phyloP scores from a whole-genome alignment of 2,113 vertebrate genomes.

The Copsychus sechellarum region DNA sequence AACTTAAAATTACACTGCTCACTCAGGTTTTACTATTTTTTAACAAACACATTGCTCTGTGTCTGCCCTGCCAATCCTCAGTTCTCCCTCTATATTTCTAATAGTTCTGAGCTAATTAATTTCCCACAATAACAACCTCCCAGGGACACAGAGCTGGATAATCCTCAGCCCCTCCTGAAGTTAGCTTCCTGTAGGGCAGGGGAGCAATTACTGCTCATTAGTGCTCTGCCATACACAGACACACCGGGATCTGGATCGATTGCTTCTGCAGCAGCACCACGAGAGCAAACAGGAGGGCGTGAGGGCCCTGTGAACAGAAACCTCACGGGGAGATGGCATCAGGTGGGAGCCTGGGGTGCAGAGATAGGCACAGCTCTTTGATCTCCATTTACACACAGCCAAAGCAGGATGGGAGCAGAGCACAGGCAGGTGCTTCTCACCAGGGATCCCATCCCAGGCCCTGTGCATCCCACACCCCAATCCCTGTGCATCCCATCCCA shows the following conservation, averaged over 20 bases:
- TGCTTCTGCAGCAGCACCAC: neutral
- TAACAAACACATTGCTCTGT: constrained; percentile 17
- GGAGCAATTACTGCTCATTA: constrained; percentile 69
- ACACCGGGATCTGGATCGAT: neutral
- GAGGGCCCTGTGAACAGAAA: neutral
- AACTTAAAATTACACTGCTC: neutral
- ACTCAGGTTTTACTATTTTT: neutral
- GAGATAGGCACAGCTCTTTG: neutral
- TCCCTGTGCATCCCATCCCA: neutral
- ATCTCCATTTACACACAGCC: neutral
- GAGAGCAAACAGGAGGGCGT: neutral
- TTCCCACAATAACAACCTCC: constrained; percentile 69
- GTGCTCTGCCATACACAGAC: constrained; percentile 4
- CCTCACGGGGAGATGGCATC: neutral
- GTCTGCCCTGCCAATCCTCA: constrained; percentile 32
- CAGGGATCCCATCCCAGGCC: no score
- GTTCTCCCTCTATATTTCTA: constrained; percentile 47
- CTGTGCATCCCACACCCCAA: no score
- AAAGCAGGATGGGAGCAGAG: rapidly evolving
- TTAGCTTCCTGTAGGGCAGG: constrained; percentile 56
- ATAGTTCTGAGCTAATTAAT: constrained; percentile 74
- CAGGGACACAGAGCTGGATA: constrained; percentile 45
- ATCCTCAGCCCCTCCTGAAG: constrained; percentile 56
- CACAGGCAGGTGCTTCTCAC: neutral
- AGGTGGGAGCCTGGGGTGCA: neutral